phyloP scores from a whole-genome alignment of 2,888 invertebrate genomes.

The Cybosia mesomella region DNA sequence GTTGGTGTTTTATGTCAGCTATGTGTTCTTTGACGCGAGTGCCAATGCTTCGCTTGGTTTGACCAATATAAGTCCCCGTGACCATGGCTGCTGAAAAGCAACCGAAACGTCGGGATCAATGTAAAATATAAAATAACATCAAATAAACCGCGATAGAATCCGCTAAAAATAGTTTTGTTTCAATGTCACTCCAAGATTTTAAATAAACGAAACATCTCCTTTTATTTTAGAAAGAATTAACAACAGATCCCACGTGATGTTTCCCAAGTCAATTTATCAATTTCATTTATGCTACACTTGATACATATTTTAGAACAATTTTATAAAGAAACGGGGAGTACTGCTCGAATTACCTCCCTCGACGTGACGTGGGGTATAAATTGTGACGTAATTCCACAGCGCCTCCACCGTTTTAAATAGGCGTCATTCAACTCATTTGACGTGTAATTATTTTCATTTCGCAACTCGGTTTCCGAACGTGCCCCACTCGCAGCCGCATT shows the following conservation, averaged over 20 bases:
- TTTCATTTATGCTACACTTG: constrained; percentile 48
- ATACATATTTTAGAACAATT: constrained; percentile 47
- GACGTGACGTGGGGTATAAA: constrained; percentile 59
- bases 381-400: constrained; percentile 56
- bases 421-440: constrained; percentile 79
- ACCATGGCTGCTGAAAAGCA: too few relatives aligned
- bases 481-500: constrained; percentile 49
- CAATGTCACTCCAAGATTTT: not conserved
- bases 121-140: too few relatives aligned
- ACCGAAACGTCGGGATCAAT: too few relatives aligned
- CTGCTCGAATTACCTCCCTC: constrained; percentile 24
- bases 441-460: constrained; percentile 79
- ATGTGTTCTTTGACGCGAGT: too few relatives aligned
- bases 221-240: constrained; percentile 23
- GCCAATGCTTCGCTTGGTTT: too few relatives aligned
- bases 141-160: too few relatives aligned
- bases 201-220: constrained; percentile 17
- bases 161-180: too few relatives aligned
- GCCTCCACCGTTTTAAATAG: constrained; percentile 70
- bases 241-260: constrained; percentile 24
- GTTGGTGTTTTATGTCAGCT: too few relatives aligned
- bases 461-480: constrained; percentile 68
- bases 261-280: constrained; percentile 41
- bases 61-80: too few relatives aligned
- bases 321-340: constrained; percentile 34